Evolutionary conservation across 2,888 invertebrate species (phyloP), one percentile per base, ranked within the genome.

Genomic region (Allophyes oxyacanthae): DNA sequence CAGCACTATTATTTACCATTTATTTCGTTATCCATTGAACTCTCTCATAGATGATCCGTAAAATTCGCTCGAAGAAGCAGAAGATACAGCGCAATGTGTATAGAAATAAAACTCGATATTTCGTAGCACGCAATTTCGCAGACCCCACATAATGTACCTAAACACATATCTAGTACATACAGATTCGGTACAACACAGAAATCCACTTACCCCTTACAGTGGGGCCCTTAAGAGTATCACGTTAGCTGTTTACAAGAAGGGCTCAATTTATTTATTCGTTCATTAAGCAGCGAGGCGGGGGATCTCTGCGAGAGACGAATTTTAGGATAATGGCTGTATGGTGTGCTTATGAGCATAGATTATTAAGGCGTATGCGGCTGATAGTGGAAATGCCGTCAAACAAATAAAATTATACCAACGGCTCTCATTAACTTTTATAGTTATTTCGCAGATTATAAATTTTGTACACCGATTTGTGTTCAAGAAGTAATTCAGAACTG

Each of bases 171-270:
- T 74, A 81, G 81, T 82, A 85, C 81, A 86, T 82, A 85, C 82
- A 86, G 84, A 90, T 91, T 87, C 82, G 83, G 86, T 86, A 83
- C 86, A 86, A 94, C 93, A 94, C 91, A 92, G 87, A 94, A 94
- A 92, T 88, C 91, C 94, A 94, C 94, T 94, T 94, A 93, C 92
- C 91, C 92, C 91, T 89, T 92, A 87, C 92, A 85, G 90, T 83
- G 89, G 87, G 82, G 82, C 84, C 86, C 86, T 85, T 89, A 86
- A 84, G 82, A 82, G 86, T 83, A 86, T 82, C 84, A 82, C 85
- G 83, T 82, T 83, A 79, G 84, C 84, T 90, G 90, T 89, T 90
- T 91, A 92, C 91, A 90, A 86, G 89, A 87, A 90, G 88, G 90
- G 88, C 89, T 81, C 89, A 89, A 92, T 92, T 94, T 93, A 92